Percentiles rank a stretch among this genome's conserved stretches.
phyloP scores from a whole-genome alignment of 2,797 vertebrate genomes.

The Notoglanidium macrostoma region DNA sequence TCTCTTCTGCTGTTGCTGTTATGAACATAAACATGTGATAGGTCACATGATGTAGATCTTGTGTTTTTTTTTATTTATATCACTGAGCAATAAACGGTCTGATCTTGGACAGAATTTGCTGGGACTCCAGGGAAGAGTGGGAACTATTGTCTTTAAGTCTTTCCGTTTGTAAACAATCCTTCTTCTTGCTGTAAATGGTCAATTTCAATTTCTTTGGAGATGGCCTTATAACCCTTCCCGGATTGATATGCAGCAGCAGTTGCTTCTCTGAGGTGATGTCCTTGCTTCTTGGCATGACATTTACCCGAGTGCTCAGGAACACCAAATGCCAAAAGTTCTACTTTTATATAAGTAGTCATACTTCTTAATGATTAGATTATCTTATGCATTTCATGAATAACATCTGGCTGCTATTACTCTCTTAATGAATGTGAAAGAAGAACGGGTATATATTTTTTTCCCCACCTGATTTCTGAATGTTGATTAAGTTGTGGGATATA shows the following conservation, averaged over 20 bases:
- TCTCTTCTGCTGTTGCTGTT: background rate
- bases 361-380: background rate
- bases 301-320: background rate
- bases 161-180: background rate
- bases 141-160: background rate
- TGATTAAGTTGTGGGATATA: background rate
- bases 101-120: background rate
- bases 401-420: background rate
- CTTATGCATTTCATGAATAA: background rate
- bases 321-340: background rate
- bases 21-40: background rate
- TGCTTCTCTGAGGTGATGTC: background rate
- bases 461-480: background rate
- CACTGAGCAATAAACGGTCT: background rate
- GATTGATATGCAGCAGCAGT: too few relatives aligned
- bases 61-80: too few relatives aligned
- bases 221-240: too few relatives aligned
- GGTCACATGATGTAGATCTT: too few relatives aligned
- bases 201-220: too few relatives aligned
- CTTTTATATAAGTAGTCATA: background rate
- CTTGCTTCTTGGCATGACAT: background rate
- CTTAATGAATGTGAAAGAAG: background rate
- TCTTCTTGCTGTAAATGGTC: background rate
- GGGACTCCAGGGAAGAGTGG: background rate
- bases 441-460: background rate